Evolutionary conservation across 2,888 invertebrate genomes (phyloP), one percentile per base, ranked within the genome.

Genomic region (Calameuta pallipes): DNA sequence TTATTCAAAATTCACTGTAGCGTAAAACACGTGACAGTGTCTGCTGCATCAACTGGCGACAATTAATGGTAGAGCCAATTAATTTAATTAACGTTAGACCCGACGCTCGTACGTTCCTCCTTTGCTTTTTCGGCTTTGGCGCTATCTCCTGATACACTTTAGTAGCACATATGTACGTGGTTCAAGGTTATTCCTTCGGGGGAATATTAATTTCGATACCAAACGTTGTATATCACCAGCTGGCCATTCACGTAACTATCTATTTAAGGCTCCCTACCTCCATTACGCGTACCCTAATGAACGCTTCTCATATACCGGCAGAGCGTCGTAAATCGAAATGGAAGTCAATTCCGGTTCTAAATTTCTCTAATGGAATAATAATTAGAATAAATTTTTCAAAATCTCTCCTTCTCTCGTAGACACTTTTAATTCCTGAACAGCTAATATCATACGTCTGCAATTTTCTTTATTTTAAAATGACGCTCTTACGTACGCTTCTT

Each of bases 151-250:
- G 71, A 31, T 34, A 71, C 31, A 71, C 31, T 31, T 3, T 31
- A 12, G 71, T 23, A 71, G 31, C 34, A 71, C 12, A 31, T 71
- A 34, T 71, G 71, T 71, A 34, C 71, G 36, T 33, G 71, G 37
- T 41, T 34, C 77, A 77, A 77, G 77, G 77, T 37, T 56, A 77
- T 33, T 77, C 77, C 33, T 56, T 69, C 30, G 68, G 1, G 69
- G 33, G 74, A 77, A 77, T 77, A 77, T 37, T 75, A 77, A 77
- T 77, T 77, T 35, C 68, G 37, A 56, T 75, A 33, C 33, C 30
- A 34, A 69, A 36, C 74, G 33, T 37, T 74, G 23, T 37, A 74
- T 30, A 36, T 74, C 74, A 23, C 30, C 34, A 74, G 34, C 34
- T 37, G 30, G 37, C n/a, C 74, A 74, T n/a, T 30, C 33, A 30